These are phyloP conservation scores for Loxodonta africana DNA, from an alignment of 2,113 vertebrate genomes.

Conservation along the genomic window DNA sequence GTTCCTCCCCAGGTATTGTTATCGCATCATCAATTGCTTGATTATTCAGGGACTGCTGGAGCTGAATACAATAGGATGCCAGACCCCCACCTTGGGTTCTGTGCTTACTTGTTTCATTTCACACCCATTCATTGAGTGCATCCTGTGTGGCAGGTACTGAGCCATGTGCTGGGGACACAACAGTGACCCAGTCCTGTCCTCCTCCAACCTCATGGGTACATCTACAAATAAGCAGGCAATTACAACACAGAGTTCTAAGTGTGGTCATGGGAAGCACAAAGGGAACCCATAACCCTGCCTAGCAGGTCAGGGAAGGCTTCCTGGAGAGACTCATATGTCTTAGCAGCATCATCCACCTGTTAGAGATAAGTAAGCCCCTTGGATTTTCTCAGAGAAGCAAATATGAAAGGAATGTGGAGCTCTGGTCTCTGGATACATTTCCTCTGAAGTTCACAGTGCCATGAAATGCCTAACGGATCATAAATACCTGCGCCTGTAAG, in stretches of 20 bases:
- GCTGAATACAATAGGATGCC: not conserved
- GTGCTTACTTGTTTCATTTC: not conserved
- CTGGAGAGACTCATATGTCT: fast-evolving
- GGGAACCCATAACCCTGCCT: not conserved
- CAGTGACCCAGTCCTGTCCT: not conserved
- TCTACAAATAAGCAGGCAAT: not conserved
- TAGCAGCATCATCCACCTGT: not conserved
- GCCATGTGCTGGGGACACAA: not conserved
- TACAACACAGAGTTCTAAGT: not conserved
- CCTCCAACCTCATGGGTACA: not conserved
- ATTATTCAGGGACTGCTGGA: not conserved
- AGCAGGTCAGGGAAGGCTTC: not conserved
- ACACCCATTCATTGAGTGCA: not conserved
- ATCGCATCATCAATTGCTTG: not conserved
- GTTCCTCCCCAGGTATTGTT: not conserved
- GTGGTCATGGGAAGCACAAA: not conserved
- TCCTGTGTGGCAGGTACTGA: not conserved
- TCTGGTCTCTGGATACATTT: not conserved
- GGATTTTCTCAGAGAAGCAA: conserved; percentile 43
- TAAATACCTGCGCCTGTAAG: not conserved
- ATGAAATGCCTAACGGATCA: not conserved
- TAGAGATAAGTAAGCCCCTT: not conserved
- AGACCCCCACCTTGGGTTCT: not conserved
- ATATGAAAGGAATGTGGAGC: not conserved
- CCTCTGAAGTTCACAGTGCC: not conserved